These are phyloP conservation scores for Sminthurides aquaticus DNA, from an alignment of 2,888 invertebrate genomes.

Conservation along the genomic window DNA sequence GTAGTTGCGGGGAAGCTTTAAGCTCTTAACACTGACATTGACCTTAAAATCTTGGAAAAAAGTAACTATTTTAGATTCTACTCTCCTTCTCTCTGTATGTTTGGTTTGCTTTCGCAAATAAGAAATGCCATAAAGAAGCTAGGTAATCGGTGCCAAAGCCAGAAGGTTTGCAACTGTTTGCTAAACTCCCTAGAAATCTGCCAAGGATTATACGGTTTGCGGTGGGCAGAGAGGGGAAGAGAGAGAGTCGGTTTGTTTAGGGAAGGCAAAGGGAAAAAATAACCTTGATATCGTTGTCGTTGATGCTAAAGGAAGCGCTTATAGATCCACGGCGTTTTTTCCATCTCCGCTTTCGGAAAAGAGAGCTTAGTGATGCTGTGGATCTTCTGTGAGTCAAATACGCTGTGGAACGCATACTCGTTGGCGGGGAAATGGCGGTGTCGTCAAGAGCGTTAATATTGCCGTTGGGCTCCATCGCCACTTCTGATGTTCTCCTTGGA, in stretches of 20 bases:
- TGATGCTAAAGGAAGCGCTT: constrained; percentile 52
- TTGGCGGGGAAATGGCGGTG: background rate
- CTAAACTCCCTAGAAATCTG: background rate
- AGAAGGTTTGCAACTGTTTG: background rate
- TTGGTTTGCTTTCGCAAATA: background rate
- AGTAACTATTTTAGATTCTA: too few species aligned
- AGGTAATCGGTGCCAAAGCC: background rate
- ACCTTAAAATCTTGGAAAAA: too few species aligned
- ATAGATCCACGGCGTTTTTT: constrained; percentile 47
- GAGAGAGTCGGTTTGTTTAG: too few species aligned
- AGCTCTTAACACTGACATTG: too few species aligned
- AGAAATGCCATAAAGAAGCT: background rate
- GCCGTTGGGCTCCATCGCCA: constrained; percentile 10
- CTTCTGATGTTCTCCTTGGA: constrained; percentile 8
- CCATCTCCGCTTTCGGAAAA: constrained; percentile 45
- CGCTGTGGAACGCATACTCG: constrained; percentile 24
- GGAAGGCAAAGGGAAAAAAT: constrained; percentile 5
- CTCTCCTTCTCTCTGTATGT: background rate
- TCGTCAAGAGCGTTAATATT: constrained; percentile 1
- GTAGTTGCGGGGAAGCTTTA: too few species aligned
- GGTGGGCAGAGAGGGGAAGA: too few species aligned
- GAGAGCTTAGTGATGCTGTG: constrained; percentile 33
- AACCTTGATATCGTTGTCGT: constrained; percentile 49
- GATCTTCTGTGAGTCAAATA: constrained; percentile 35
- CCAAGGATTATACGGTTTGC: background rate